Conservation (phyloP, 1,140 invertebrate species). For the Delia radicum region DNA sequence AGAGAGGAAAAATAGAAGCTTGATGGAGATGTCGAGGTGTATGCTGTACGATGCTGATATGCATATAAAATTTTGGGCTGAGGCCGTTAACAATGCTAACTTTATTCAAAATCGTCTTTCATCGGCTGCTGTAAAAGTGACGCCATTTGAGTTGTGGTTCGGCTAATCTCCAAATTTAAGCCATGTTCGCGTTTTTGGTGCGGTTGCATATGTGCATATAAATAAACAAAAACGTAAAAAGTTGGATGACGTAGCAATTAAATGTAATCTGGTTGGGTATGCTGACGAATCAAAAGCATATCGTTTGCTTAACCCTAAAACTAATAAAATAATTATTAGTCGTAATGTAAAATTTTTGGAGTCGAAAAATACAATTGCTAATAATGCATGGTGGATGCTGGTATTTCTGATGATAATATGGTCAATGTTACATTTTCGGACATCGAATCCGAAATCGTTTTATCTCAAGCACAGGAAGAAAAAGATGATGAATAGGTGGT, state of each 20-base stretch:
- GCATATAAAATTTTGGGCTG: no score
- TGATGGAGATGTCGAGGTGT: no score
- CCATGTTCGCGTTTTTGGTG: conserved; percentile 45
- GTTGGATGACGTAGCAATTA: neutral
- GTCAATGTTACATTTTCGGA: neutral
- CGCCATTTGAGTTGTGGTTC: conserved; percentile 48
- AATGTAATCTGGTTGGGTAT: conserved; percentile 16
- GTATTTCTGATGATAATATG: no score
- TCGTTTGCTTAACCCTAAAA: neutral
- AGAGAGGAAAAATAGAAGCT: no score
- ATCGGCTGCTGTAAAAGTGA: conserved; percentile 27
- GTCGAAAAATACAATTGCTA: neutral
- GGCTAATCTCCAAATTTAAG: conserved; percentile 41
- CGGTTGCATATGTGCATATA: neutral
- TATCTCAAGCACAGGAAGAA: no score
- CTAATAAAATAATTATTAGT: neutral
- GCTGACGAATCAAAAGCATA: conserved; percentile 16
- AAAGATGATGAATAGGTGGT: no score
- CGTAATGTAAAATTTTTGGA: conserved; percentile 9
- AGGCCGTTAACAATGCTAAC: no score
- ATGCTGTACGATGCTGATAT: no score
- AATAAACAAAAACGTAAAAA: conserved; percentile 3
- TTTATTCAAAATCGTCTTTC: conserved; percentile 30
- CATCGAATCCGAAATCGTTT: neutral
- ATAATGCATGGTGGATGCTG: neutral